phyloP scores from a whole-genome alignment of 2,888 invertebrate species.

The Apomyelois bistriatella region DNA sequence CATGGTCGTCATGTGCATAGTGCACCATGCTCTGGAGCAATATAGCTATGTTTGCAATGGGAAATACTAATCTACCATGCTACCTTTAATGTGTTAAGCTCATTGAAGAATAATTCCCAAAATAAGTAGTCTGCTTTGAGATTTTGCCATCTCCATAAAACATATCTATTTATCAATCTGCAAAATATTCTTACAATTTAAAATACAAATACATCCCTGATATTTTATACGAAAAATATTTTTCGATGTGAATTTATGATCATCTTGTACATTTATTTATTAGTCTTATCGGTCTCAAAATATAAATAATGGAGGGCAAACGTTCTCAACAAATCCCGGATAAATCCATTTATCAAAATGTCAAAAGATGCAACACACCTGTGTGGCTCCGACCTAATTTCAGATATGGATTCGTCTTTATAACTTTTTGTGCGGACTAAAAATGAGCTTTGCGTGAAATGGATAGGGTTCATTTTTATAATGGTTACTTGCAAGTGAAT shows the following conservation, averaged over 20 bases:
- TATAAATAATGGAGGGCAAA: slow-evolving; percentile 35
- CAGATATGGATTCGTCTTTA: slow-evolving; percentile 28
- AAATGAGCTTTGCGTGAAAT: slow-evolving; percentile 20
- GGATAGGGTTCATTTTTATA: slow-evolving; percentile 25
- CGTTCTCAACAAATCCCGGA: slow-evolving; percentile 37
- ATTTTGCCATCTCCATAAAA: no score
- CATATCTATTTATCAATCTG: no score
- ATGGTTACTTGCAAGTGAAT: slow-evolving; percentile 15
- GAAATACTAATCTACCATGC: no score
- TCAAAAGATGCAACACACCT: slow-evolving; percentile 51
- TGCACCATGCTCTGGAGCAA: no score
- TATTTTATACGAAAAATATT: slow-evolving; percentile 1
- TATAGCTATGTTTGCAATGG: neutral
- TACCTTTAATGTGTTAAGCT: no score
- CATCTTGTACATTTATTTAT: slow-evolving; percentile 33
- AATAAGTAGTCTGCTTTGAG: no score
- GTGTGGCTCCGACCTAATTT: slow-evolving; percentile 47
- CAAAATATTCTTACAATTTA: no score
- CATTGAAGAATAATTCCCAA: no score
- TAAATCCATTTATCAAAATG: slow-evolving; percentile 47
- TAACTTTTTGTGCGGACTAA: slow-evolving; percentile 7
- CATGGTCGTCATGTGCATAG: no score
- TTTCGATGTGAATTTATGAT: neutral
- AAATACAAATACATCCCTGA: neutral
- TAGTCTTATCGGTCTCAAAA: slow-evolving; percentile 32